Conservation (phyloP, 1,140 invertebrate genomes). For the Metopolophium dirhodum region DNA sequence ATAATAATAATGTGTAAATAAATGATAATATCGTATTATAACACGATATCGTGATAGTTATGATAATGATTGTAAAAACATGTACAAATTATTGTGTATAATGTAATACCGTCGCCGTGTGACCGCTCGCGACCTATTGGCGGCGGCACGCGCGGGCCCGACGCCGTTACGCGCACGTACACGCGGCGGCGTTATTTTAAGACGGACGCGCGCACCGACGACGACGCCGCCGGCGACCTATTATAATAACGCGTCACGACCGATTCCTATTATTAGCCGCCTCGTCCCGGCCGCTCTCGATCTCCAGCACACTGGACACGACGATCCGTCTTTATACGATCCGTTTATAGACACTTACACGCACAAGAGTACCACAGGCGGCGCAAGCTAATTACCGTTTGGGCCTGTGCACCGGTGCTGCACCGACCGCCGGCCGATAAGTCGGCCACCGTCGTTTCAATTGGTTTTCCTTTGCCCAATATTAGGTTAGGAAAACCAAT, state of each 20-base stretch:
- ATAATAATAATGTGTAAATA: too few relatives aligned
- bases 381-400: too few relatives aligned
- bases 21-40: too few relatives aligned
- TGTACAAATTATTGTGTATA: too few relatives aligned
- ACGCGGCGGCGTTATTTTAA: slow-evolving; percentile 37
- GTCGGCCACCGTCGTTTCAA: too few relatives aligned
- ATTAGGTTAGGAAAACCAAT: too few relatives aligned
- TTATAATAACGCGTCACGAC: neutral
- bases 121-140: neutral
- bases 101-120: neutral
- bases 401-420: too few relatives aligned
- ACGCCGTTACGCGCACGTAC: neutral
- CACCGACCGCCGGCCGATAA: too few relatives aligned
- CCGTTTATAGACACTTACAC: neutral
- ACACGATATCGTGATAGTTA: neutral
- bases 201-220: neutral
- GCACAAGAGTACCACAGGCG: neutral
- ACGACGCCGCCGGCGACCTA: neutral
- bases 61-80: too few relatives aligned
- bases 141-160: neutral
- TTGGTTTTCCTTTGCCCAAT: too few relatives aligned
- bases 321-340: neutral
- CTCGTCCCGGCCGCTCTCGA: slow-evolving; percentile 21
- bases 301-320: neutral
- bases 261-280: slow-evolving; percentile 25